Percentiles rank a stretch among this genome's conserved stretches.
Conservation (phyloP, 2,113 vertebrate genomes). For the Pyrgilauda ruficollis region DNA sequence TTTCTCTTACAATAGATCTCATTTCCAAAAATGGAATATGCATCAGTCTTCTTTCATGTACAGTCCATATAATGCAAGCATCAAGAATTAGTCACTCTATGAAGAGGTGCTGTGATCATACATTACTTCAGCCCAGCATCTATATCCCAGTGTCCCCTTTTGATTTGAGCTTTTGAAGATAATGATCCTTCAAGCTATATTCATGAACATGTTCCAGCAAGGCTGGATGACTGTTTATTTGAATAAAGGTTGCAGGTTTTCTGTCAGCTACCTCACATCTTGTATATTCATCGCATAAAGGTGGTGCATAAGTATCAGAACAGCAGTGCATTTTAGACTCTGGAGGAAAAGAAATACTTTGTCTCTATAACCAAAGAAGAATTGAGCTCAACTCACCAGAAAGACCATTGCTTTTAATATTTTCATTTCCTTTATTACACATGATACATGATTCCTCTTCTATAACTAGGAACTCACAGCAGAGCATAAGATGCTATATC, state of each 20-base stretch:
- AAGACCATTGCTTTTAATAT: neutral
- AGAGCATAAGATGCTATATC: neutral
- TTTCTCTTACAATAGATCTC: neutral
- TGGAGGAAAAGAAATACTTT: neutral
- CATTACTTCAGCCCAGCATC: neutral
- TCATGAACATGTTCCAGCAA: neutral
- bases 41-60: neutral
- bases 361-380: neutral
- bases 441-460: neutral
- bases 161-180: neutral
- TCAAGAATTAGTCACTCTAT: neutral
- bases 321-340: neutral
- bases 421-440: neutral
- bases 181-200: neutral
- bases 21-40: slow-evolving; percentile 31
- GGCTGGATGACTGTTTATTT: neutral
- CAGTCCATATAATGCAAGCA: neutral
- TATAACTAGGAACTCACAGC: neutral
- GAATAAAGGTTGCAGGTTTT: neutral
- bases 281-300: neutral
- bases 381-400: neutral
- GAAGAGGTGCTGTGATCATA: neutral
- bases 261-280: neutral
- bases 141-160: neutral
- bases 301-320: neutral